Evolutionary conservation across 2,113 vertebrate species (phyloP).

Genomic region (Neolamprologus longior): DNA sequence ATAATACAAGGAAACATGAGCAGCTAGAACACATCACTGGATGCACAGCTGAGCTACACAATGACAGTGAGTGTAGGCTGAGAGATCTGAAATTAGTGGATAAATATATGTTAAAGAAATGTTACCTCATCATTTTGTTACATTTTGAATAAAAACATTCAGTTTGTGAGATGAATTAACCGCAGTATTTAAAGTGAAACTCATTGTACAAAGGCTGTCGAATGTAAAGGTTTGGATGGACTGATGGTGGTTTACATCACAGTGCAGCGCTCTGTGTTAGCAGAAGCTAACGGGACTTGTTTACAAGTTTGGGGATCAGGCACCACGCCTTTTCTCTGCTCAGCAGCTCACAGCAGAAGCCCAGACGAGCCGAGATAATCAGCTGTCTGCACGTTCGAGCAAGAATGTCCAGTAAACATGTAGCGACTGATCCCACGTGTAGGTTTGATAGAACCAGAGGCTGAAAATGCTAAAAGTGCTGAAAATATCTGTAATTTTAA

Average conservation of each 20-base stretch:
- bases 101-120: not conserved
- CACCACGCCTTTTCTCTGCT: constrained; percentile 35
- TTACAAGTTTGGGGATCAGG: constrained; percentile 47
- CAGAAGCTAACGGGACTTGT: constrained; percentile 21
- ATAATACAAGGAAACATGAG: constrained; percentile 30
- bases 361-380: not conserved
- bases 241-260: not conserved
- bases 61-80: not conserved
- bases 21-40: not conserved
- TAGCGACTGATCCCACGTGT: not conserved
- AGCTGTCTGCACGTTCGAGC: not conserved
- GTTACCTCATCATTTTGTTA: not conserved
- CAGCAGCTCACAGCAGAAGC: constrained; percentile 1
- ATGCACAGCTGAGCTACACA: not conserved
- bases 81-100: not conserved
- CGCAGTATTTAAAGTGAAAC: not conserved
- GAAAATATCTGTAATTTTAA: not conserved
- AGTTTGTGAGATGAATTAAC: not conserved
- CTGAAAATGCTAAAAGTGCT: not conserved
- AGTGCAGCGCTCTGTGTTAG: not conserved
- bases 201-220: not conserved
- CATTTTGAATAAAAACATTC: not conserved
- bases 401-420: not conserved
- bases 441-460: not conserved
- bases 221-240: not conserved